These are phyloP conservation scores for Porites lobata DNA, from an alignment of 92 coral and sea anemone species.

Conservation along the genomic window DNA sequence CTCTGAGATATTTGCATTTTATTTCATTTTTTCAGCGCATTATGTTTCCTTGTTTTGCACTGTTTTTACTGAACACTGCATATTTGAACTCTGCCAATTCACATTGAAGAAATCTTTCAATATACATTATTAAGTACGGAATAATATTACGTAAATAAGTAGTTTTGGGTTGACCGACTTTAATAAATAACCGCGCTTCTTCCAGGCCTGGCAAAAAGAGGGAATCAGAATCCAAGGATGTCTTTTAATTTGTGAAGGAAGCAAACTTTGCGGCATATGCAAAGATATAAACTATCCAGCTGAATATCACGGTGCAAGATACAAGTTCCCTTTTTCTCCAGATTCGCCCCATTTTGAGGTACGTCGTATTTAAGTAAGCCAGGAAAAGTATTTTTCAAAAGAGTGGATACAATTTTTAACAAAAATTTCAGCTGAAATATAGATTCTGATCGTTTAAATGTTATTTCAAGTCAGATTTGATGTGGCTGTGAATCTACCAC, in stretches of 20 bases:
- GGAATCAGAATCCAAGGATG: constrained; percentile 24
- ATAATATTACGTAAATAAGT: no score
- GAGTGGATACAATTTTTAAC: not conserved
- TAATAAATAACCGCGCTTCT: no score
- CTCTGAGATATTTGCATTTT: no score
- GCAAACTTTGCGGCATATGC: not conserved
- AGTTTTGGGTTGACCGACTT: no score
- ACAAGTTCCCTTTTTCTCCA: constrained; percentile 9
- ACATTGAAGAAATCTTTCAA: no score
- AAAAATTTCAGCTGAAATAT: no score
- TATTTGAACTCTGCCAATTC: no score
- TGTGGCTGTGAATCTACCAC: not conserved
- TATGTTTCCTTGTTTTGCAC: no score
- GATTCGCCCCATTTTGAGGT: constrained; percentile 23
- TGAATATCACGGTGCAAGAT: constrained; percentile 9
- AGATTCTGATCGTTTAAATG: no score
- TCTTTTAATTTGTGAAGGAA: constrained; percentile 28
- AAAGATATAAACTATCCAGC: not conserved
- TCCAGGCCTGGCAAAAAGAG: constrained; percentile 19
- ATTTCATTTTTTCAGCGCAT: no score
- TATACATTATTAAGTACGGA: no score
- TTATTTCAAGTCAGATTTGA: not conserved
- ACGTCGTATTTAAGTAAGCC: not conserved
- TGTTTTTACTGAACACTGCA: no score
- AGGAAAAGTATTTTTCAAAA: not conserved